phyloP scores from a whole-genome alignment of 1,140 invertebrate genomes.

The Heliconius eleuchia region DNA sequence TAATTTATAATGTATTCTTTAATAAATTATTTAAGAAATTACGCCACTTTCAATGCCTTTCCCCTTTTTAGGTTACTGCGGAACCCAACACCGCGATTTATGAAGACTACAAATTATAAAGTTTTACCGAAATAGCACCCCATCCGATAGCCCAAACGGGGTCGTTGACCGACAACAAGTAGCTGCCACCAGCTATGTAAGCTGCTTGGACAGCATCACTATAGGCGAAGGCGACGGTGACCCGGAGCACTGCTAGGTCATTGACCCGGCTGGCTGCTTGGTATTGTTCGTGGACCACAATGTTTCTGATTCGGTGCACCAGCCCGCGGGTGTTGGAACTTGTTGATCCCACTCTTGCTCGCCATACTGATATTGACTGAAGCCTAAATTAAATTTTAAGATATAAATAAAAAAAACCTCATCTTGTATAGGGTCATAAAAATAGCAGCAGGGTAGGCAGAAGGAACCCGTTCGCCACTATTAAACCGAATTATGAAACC shows the following conservation, averaged over 20 bases:
- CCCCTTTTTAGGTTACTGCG: no score
- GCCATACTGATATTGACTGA: constrained; percentile 49
- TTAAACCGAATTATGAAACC: no score
- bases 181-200: constrained; percentile 48
- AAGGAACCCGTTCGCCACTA: no score
- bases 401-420: no score
- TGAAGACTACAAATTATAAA: background rate
- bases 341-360: constrained; percentile 55
- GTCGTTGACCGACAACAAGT: constrained; percentile 41
- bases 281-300: constrained; percentile 81
- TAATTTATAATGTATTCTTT: no score
- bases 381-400: constrained; percentile 39
- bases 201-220: constrained; percentile 44
- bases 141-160: constrained; percentile 59
- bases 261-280: constrained; percentile 81
- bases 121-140: constrained; percentile 53
- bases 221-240: constrained; percentile 59
- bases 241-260: constrained; percentile 82
- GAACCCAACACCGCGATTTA: no score
- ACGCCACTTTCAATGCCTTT: no score
- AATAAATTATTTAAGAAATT: no score
- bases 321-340: constrained; percentile 46
- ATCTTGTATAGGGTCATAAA: no score
- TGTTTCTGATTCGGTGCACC: constrained; percentile 54
- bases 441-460: no score